These are phyloP conservation scores for Sarcophaga subvicina DNA, from an alignment of 2,888 invertebrate species.

Conservation along the genomic window DNA sequence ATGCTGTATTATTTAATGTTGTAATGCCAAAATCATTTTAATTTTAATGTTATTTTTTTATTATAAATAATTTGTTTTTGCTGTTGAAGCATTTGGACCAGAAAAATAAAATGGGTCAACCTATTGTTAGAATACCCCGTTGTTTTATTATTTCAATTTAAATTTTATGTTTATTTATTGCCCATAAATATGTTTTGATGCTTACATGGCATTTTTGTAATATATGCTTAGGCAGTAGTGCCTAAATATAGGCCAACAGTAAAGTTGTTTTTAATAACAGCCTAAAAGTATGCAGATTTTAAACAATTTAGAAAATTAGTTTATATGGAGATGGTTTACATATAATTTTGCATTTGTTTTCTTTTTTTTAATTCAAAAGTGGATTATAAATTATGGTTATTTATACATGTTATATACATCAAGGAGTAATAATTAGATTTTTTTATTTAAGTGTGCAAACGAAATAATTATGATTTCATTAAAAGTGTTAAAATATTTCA, in stretches of 20 bases:
- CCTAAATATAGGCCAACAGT: slow-evolving; percentile 33
- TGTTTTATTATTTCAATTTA: slow-evolving; percentile 28
- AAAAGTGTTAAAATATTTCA: no score
- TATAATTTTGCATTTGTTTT: no score
- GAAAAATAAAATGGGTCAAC: slow-evolving; percentile 24
- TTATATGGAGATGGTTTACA: background rate
- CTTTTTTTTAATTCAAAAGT: no score
- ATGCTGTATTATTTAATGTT: slow-evolving; percentile 5
- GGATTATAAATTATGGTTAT: no score
- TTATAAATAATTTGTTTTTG: background rate
- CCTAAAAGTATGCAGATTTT: slow-evolving; percentile 16
- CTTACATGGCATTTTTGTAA: slow-evolving; percentile 33
- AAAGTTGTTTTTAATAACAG: background rate
- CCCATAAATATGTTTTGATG: slow-evolving; percentile 39
- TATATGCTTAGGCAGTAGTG: background rate
- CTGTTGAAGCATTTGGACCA: background rate
- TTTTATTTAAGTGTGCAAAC: no score
- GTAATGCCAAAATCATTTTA: background rate
- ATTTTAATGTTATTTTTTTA: slow-evolving; percentile 2
- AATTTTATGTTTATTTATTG: slow-evolving; percentile 38
- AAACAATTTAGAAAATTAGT: background rate
- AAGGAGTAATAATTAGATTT: no score
- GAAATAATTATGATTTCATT: no score
- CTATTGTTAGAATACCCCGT: background rate
- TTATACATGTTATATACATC: no score